Percentiles rank a stretch among this genome's conserved stretches.
Evolutionary conservation across 1,140 invertebrate genomes (phyloP).

Genomic region (Panagrolaimus sp.): DNA sequence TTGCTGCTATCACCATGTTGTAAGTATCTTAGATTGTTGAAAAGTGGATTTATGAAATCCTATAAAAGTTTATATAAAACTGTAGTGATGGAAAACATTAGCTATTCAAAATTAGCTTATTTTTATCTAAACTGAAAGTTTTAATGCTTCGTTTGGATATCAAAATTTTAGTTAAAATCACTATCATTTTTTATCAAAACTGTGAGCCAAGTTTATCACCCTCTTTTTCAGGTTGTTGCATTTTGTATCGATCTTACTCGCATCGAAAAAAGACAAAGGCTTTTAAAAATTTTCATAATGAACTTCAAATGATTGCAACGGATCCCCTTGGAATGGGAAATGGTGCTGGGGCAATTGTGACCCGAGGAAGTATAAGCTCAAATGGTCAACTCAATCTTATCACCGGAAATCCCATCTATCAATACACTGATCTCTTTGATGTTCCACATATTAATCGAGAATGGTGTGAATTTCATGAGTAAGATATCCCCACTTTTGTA

Average conservation of each 20-base stretch:
- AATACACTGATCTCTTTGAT: background rate
- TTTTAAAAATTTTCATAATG: constrained; percentile 14
- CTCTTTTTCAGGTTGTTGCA: background rate
- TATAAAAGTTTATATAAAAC: no score
- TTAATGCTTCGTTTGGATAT: no score
- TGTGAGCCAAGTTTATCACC: background rate
- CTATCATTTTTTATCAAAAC: no score
- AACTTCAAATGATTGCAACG: constrained; percentile 5
- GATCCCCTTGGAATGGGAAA: constrained; percentile 13
- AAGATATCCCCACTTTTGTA: background rate
- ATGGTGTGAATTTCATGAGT: constrained; percentile 17
- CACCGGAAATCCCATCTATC: constrained; percentile 8
- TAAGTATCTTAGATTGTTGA: no score
- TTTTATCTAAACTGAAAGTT: no score
- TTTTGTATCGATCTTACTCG: background rate
- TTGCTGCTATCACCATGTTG: background rate
- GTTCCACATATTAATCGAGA: constrained; percentile 11
- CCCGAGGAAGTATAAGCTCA: constrained; percentile 7
- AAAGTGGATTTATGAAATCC: no score
- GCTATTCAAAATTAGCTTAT: no score
- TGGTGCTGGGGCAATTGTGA: constrained; percentile 7
- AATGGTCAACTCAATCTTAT: constrained; percentile 7
- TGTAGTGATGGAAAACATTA: no score
- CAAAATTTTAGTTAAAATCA: no score
- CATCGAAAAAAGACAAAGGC: constrained; percentile 3